phyloP scores from a whole-genome alignment of 2,888 invertebrate species.

The Acanthosepion pharaonis region DNA sequence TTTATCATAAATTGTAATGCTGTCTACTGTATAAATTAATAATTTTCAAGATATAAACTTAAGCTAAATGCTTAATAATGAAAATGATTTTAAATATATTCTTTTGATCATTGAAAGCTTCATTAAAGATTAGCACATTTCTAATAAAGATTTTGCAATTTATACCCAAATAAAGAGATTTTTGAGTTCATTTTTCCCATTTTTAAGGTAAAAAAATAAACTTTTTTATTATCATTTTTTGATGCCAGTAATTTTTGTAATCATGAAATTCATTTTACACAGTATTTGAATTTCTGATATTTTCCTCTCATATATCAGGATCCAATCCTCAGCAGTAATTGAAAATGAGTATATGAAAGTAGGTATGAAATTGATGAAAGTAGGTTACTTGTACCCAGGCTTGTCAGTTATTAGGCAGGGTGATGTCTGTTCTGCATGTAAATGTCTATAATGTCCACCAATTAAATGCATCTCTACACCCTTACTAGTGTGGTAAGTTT shows the following conservation, averaged over 20 bases:
- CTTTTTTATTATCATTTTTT: neutral
- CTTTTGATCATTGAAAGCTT: too few relatives aligned
- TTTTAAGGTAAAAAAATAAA: too few relatives aligned
- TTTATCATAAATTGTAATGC: neutral
- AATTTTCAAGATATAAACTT: too few relatives aligned
- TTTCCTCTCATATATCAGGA: neutral
- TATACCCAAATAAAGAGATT: too few relatives aligned
- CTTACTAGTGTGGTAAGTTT: neutral
- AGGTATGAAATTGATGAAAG: too few relatives aligned
- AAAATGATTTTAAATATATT: too few relatives aligned
- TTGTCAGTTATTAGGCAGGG: neutral
- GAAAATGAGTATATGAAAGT: neutral
- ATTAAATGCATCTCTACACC: neutral
- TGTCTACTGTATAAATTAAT: neutral
- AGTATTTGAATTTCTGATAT: neutral
- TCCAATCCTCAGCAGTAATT: neutral
- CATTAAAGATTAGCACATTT: too few relatives aligned
- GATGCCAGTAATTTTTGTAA: neutral
- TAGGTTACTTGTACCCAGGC: neutral
- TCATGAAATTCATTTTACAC: neutral
- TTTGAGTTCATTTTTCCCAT: too few relatives aligned
- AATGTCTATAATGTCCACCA: neutral
- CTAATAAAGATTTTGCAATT: too few relatives aligned
- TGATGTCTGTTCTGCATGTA: neutral
- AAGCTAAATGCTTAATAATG: too few relatives aligned